Evolutionary conservation across 35 echinoderm and acorn worm genomes (phyloP), one percentile per base, ranked within the genome.

Genomic region (Heliocidaris tuberculata): DNA sequence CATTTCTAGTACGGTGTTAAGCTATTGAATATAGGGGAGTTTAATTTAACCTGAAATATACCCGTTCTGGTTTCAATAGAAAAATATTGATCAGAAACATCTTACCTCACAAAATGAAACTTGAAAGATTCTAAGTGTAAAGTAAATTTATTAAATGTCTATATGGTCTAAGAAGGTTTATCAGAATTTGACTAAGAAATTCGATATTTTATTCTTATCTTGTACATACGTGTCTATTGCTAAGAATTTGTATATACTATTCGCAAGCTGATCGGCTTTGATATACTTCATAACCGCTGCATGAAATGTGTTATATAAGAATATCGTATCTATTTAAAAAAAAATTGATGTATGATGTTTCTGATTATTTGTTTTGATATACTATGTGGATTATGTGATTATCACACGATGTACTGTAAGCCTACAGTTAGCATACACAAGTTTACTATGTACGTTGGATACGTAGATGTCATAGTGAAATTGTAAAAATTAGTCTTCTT

Each of bases 141-240:
- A 78, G 27, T n/a, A 19, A n/a, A 78, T 19, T 24, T 78, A 78
- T 78, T 78, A n/a, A 78, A 27, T 78, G 7, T 78, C 65, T 78
- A 27, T 24, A 52, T 27, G 27, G 27, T 78, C 65, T n/a, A n/a
- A 78, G 65, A 78, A 78, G 27, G 21, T 78, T 78, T 78, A 78
- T 78, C 65, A 78, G 17, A 78, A 27, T 78, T 70, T 78, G 27
- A 78, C 65, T 78, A 78, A 78, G 21, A n/a, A 19, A n/a, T 78
- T 78, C 27, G 65, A 78, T 78, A 78, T 78, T 56, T 78, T 78
- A 78, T 78, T 78, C 65, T 78, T 78, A 78, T 78, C 65, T 78
- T 78, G 65, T 78, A 78, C 27, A 78, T 78, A 78, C 0, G 19
- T 78, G 65, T 78, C 21, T 78, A 78, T 21, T n/a, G 65, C 8